phyloP scores from a whole-genome alignment of 2,797 vertebrate species.

The Poecilia gillii region DNA sequence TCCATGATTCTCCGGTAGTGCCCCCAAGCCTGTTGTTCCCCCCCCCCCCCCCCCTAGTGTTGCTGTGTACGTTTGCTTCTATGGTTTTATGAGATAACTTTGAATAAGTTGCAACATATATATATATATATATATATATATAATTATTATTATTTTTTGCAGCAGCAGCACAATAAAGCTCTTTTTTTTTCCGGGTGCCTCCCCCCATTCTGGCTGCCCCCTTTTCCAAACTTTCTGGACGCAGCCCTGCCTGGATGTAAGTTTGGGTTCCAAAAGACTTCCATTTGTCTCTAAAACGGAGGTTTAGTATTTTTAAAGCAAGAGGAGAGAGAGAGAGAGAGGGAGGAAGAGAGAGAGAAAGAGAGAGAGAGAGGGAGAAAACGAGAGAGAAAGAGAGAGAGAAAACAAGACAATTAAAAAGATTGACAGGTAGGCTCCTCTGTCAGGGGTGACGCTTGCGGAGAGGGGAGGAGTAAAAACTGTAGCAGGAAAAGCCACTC shows the following conservation, averaged over 20 bases:
- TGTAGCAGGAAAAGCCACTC: slow-evolving; percentile 95
- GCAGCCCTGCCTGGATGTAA: background rate
- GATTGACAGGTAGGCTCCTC: slow-evolving; percentile 99
- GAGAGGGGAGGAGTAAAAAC: slow-evolving; percentile 93
- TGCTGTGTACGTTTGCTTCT: background rate
- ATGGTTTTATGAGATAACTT: background rate
- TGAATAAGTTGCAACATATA: background rate
- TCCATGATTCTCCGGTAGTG: background rate
- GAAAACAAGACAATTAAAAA: slow-evolving; percentile 98
- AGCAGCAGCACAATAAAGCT: background rate
- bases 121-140: too few relatives aligned
- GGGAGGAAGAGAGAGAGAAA: slow-evolving; percentile 29
- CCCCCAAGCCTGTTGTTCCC: too few relatives aligned
- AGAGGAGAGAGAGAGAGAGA: slow-evolving; percentile 26
- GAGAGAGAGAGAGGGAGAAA: slow-evolving; percentile 32
- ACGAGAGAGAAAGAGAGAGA: slow-evolving; percentile 55
- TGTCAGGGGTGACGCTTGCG: slow-evolving; percentile 97
- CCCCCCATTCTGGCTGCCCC: background rate
- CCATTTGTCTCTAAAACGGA: slow-evolving; percentile 76
- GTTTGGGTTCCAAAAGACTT: background rate
- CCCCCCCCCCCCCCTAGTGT: background rate
- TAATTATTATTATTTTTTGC: too few relatives aligned
- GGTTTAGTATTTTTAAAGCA: slow-evolving; percentile 54
- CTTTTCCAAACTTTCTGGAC: background rate
- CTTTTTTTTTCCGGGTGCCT: background rate